These are phyloP conservation scores for Eurytoma adleriae DNA, from an alignment of 2,888 invertebrate genomes.

Conservation along the genomic window DNA sequence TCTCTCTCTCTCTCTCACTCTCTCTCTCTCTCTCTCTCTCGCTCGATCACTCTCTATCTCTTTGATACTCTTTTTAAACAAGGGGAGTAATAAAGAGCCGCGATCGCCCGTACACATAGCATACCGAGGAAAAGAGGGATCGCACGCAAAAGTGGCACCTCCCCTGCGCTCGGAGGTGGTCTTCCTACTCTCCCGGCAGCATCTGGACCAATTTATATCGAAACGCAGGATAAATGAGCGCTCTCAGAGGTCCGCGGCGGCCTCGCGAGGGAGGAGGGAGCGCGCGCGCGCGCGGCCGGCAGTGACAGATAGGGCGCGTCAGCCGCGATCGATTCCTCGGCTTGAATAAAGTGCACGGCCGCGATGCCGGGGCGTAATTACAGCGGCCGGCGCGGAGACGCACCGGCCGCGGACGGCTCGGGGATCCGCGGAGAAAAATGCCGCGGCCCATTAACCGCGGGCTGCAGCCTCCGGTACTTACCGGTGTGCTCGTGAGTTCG, in stretches of 20 bases:
- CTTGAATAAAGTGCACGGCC: slow-evolving; percentile 64
- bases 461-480: slow-evolving; percentile 13
- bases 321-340: slow-evolving; percentile 61
- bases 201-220: slow-evolving; percentile 62
- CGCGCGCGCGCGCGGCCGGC: slow-evolving; percentile 62
- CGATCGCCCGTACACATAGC: too few species aligned
- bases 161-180: slow-evolving; percentile 49
- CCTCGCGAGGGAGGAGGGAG: slow-evolving; percentile 28
- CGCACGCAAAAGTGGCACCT: slow-evolving; percentile 59
- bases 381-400: slow-evolving; percentile 53
- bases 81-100: too few species aligned
- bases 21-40: too few species aligned
- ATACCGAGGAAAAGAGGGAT: not conserved
- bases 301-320: slow-evolving; percentile 60
- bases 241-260: slow-evolving; percentile 20
- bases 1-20: too few species aligned
- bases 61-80: too few species aligned
- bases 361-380: slow-evolving; percentile 64
- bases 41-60: too few species aligned
- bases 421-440: slow-evolving; percentile 66
- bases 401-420: not conserved
- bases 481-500: slow-evolving; percentile 4
- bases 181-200: not conserved
- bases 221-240: slow-evolving; percentile 35
- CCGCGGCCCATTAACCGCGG: slow-evolving; percentile 66